These are phyloP conservation scores for Catocala sponsa DNA, from an alignment of 2,888 invertebrate genomes.

Conservation along the genomic window DNA sequence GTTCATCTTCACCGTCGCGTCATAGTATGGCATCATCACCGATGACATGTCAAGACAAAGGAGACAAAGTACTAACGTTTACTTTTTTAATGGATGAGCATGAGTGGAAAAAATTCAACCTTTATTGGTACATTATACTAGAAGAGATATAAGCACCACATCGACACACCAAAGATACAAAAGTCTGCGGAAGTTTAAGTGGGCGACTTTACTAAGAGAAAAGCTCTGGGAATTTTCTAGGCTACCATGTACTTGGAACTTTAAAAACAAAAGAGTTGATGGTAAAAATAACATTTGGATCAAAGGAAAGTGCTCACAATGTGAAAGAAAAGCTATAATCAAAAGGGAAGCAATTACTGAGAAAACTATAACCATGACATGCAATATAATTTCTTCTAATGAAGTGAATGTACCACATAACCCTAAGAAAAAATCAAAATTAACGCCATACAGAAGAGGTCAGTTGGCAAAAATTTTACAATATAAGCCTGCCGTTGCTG, in stretches of 20 bases:
- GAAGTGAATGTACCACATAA: conserved; percentile 36
- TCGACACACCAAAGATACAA: conserved; percentile 32
- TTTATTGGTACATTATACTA: conserved; percentile 31
- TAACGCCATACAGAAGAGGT: conserved; percentile 35
- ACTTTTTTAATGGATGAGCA: conserved; percentile 33
- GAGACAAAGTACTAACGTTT: conserved; percentile 30
- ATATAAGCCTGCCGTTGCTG: conserved; percentile 32
- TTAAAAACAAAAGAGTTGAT: conserved; percentile 19
- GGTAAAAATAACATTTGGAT: conserved; percentile 17
- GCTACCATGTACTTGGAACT: conserved; percentile 33
- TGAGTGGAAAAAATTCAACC: conserved; percentile 35
- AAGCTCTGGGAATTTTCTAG: conserved; percentile 31
- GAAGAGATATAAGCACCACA: conserved; percentile 30
- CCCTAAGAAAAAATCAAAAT: conserved; percentile 36
- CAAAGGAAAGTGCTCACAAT: conserved; percentile 33
- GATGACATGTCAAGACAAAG: conserved; percentile 32
- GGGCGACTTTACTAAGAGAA: conserved; percentile 31
- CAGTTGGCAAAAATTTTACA: conserved; percentile 34
- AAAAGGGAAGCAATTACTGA: conserved; percentile 33
- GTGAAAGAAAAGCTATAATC: conserved; percentile 28
- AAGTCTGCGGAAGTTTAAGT: conserved; percentile 31
- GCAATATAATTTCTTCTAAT: conserved; percentile 31
- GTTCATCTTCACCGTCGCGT: conserved; percentile 34
- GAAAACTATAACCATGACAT: conserved; percentile 31
- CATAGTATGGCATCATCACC: conserved; percentile 29